Conservation (phyloP, 2,797 vertebrate genomes). For the Thamnophis elegans region DNA sequence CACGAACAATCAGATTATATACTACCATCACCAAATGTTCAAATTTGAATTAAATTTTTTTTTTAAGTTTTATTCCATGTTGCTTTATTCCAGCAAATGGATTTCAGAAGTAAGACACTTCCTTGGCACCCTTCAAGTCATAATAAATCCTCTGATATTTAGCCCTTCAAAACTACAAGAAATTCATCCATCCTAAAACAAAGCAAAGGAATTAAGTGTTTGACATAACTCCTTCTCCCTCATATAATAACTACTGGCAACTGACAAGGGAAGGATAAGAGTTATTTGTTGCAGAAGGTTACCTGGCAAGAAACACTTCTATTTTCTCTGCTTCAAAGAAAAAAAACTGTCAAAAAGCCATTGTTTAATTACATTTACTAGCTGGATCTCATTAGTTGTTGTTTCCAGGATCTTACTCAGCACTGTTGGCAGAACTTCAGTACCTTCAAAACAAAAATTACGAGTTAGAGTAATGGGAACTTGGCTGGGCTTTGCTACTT, state of each 20-base stretch:
- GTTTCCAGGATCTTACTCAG: conserved; percentile 15
- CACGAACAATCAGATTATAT: neutral
- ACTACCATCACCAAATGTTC: neutral
- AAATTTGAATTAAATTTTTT: neutral
- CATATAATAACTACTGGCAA: neutral
- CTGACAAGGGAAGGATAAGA: neutral
- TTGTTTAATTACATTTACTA: conserved; percentile 23
- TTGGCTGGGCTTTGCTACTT: neutral
- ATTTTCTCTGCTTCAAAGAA: conserved; percentile 5
- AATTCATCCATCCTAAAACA: neutral
- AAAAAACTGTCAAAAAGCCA: conserved; percentile 7
- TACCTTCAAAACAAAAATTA: neutral
- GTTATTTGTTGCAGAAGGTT: conserved; percentile 15
- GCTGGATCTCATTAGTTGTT: conserved; percentile 8
- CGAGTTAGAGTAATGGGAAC: neutral
- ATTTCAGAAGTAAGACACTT: neutral
- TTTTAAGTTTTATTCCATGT: neutral
- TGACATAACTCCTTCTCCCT: neutral
- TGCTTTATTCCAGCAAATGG: neutral
- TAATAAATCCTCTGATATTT: conserved; percentile 1
- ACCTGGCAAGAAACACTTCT: neutral
- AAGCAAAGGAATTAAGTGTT: neutral
- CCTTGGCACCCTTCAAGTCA: neutral
- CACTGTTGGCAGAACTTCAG: neutral
- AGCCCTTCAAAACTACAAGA: neutral